These are phyloP conservation scores for Lasioglossum zephyrum DNA, from an alignment of 2,888 invertebrate species.

Conservation along the genomic window DNA sequence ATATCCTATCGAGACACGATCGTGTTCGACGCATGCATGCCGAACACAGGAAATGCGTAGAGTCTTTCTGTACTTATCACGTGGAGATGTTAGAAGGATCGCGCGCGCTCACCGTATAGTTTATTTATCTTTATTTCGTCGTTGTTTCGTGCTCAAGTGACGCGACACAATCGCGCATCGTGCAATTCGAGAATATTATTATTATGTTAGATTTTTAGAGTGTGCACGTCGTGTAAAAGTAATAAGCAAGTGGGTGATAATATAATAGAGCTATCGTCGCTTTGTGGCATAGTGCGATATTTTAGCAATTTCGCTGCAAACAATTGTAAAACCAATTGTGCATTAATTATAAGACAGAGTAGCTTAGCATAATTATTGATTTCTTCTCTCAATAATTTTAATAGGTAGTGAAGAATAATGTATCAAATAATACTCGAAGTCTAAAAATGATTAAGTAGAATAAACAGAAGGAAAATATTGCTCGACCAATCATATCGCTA, in stretches of 20 bases:
- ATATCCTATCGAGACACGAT: background rate
- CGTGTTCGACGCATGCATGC: constrained; percentile 39
- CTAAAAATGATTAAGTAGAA: background rate
- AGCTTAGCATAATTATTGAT: background rate
- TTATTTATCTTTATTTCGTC: constrained; percentile 55
- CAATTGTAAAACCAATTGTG: background rate
- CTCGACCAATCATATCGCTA: background rate
- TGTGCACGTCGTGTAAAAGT: constrained; percentile 23
- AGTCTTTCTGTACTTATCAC: constrained; percentile 27
- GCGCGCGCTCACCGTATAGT: constrained; percentile 12
- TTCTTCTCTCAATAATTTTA: too few species aligned
- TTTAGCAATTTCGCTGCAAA: background rate
- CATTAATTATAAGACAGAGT: background rate
- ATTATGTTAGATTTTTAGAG: constrained; percentile 1
- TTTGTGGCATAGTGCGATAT: background rate
- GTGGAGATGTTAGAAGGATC: constrained; percentile 8
- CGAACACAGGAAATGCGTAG: constrained; percentile 17
- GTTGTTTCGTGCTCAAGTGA: constrained; percentile 43
- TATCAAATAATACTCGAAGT: background rate
- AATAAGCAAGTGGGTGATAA: constrained; percentile 41
- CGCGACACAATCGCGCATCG: constrained; percentile 19
- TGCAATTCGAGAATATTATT: constrained; percentile 27
- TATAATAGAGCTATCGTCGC: background rate
- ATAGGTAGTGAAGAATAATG: too few species aligned
- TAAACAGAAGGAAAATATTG: background rate